Percentiles rank a stretch among this genome's conserved stretches.
Evolutionary conservation across 2,888 invertebrate genomes (phyloP).

Genomic region (Ametastegia equiseti): DNA sequence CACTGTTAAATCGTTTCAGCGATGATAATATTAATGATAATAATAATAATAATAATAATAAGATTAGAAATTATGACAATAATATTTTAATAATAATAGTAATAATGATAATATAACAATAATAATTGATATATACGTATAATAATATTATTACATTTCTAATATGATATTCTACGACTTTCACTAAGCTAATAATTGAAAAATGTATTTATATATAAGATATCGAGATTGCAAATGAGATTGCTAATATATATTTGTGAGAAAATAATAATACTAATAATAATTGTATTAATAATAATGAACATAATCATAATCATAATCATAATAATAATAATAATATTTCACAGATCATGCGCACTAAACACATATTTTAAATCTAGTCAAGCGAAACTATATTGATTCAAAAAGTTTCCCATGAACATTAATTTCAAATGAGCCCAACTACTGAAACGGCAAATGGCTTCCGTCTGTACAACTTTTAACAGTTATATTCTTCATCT

Average conservation of each 20-base stretch:
- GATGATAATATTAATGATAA: constrained; percentile 49
- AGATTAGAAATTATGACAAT: background rate
- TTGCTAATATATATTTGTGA: constrained; percentile 47
- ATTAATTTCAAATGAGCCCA: constrained; percentile 43
- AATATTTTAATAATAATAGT: constrained; percentile 13
- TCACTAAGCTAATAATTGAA: constrained; percentile 25
- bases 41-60: constrained; percentile 55
- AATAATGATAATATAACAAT: constrained; percentile 28
- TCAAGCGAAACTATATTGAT: constrained; percentile 68
- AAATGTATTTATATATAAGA: constrained; percentile 2
- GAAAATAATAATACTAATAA: constrained; percentile 53
- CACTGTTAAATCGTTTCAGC: background rate
- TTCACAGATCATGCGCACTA: constrained; percentile 74
- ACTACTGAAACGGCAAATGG: constrained; percentile 32
- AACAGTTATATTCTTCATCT: background rate
- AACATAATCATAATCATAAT: constrained; percentile 53
- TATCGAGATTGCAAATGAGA: constrained; percentile 42
- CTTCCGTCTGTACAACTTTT: constrained; percentile 16
- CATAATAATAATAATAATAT: constrained; percentile 54
- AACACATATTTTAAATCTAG: constrained; percentile 65
- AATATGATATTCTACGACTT: constrained; percentile 35
- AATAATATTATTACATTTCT: constrained; percentile 22
- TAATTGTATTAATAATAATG: constrained; percentile 47
- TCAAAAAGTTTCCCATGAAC: constrained; percentile 55
- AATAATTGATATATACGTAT: background rate